A percentile compares a stretch with the other conserved stretches of the same genome.
Conservation (phyloP, 2,113 vertebrate species). For the Megalops atlanticus region DNA sequence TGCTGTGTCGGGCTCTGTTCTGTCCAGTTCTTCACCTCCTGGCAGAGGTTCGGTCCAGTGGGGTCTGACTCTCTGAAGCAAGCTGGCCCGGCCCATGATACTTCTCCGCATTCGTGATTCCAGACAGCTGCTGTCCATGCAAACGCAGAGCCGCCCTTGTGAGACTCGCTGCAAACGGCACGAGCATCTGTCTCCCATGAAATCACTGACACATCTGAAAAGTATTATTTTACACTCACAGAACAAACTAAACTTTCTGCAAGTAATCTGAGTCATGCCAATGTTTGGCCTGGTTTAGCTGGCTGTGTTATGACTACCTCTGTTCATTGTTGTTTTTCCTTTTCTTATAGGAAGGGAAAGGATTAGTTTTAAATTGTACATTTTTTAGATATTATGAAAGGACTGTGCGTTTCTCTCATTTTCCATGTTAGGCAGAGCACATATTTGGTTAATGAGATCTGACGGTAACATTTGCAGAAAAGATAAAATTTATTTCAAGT, state of each 20-base stretch:
- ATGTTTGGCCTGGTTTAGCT: neutral
- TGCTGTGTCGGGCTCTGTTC: too few relatives aligned
- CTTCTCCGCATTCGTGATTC: neutral
- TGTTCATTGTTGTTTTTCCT: neutral
- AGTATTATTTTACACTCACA: neutral
- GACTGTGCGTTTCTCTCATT: neutral
- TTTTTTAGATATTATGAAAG: neutral
- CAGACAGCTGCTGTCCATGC: neutral
- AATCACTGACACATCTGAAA: conserved; percentile 6
- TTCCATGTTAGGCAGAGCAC: neutral
- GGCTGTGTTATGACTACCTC: neutral
- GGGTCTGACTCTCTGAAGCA: neutral
- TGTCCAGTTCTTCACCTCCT: neutral
- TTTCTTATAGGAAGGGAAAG: too few relatives aligned
- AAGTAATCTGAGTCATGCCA: neutral
- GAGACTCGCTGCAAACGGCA: neutral
- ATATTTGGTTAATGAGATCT: neutral
- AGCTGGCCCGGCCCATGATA: too few relatives aligned
- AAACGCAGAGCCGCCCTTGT: neutral
- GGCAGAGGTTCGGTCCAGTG: too few relatives aligned
- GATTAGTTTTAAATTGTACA: neutral
- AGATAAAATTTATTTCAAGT: too few relatives aligned
- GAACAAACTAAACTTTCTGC: neutral
- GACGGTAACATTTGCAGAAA: neutral
- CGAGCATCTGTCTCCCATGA: neutral